Evolutionary conservation across 2,797 vertebrate species (phyloP), one percentile per base, ranked within the genome.

Genomic region (Arctocebus calabarensis): DNA sequence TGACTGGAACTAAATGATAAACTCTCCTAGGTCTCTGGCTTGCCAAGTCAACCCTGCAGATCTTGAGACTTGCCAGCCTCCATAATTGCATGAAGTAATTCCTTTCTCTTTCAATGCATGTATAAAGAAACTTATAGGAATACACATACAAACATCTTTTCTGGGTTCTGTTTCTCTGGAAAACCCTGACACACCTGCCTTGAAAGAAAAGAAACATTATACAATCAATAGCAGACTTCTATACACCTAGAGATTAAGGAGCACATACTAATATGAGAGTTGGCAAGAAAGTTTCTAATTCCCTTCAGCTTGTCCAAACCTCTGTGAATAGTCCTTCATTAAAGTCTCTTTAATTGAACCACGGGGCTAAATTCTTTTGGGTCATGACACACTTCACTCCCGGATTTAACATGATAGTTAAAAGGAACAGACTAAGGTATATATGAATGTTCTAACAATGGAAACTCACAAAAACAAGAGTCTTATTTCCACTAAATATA

Each of bases 141-240:
- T 57, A 61, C 14, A 59, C 52, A 59, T 13, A 27, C 34, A 73
- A 14, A 43, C 23, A 73, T 25, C 23, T 81, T 11, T 19, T 66
- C 7, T 94, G 64, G 48, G 34, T 84, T 95, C 48, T 85, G 0
- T 91, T 92, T 95, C 34, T 23, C 73, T 86, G 43, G 19, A 85
- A 62, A 83, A 88, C 22, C n/a, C 61, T 71, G 91, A 87, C 40
- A 75, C 7, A 70, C 32, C 83, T 88, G 52, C 22, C 55, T 94
- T 91, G 29, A 95, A 88, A 92, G 73, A 88, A 86, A 88, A 95
- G 13, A 91, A 93, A 87, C 14, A 52, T 52, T 52, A 52, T 71
- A 62, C 11, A 91, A 59, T 74, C 55, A 57, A 68, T 9, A 79
- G 4, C 23, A 89, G 37, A 4, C 4, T 89, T 14, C 7, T 14